Conservation (phyloP, 2,888 invertebrate genomes). For the Andrena dorsata region DNA sequence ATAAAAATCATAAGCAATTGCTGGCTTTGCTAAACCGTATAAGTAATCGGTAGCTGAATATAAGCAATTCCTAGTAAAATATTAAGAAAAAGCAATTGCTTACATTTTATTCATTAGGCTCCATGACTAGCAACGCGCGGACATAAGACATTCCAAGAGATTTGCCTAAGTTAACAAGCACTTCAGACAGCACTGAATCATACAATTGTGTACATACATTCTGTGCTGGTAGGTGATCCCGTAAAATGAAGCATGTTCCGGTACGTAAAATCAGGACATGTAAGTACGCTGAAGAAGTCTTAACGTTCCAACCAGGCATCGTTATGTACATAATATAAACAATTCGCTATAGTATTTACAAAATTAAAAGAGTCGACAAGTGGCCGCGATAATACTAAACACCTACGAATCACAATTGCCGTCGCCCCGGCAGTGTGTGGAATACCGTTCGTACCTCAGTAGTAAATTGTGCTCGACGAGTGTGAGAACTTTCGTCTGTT, state of each 20-base stretch:
- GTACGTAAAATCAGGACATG: constrained; percentile 31
- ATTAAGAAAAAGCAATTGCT: too few species aligned
- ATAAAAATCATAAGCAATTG: too few species aligned
- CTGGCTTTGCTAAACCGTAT: too few species aligned
- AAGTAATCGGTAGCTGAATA: too few species aligned
- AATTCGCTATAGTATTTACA: constrained; percentile 69
- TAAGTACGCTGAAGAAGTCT: constrained; percentile 47
- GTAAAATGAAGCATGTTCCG: constrained; percentile 40
- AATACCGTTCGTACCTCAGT: constrained; percentile 32
- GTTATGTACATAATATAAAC: constrained; percentile 68
- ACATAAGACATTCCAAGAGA: neutral
- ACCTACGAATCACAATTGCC: constrained; percentile 61
- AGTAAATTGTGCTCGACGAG: constrained; percentile 57
- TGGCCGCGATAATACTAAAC: constrained; percentile 46
- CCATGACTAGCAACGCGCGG: too few species aligned
- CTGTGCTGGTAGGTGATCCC: constrained; percentile 36
- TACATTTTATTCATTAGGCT: too few species aligned
- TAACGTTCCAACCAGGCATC: constrained; percentile 60
- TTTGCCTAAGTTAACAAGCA: constrained; percentile 35
- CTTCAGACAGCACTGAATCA: constrained; percentile 22
- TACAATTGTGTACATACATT: too few species aligned
- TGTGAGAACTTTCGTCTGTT: constrained; percentile 24
- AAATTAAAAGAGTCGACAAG: constrained; percentile 56
- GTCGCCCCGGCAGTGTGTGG: constrained; percentile 37
- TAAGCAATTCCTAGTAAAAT: too few species aligned